Base-by-base conservation (phyloP, 2,888 invertebrate genomes). In the Busseola fusca region DNA sequence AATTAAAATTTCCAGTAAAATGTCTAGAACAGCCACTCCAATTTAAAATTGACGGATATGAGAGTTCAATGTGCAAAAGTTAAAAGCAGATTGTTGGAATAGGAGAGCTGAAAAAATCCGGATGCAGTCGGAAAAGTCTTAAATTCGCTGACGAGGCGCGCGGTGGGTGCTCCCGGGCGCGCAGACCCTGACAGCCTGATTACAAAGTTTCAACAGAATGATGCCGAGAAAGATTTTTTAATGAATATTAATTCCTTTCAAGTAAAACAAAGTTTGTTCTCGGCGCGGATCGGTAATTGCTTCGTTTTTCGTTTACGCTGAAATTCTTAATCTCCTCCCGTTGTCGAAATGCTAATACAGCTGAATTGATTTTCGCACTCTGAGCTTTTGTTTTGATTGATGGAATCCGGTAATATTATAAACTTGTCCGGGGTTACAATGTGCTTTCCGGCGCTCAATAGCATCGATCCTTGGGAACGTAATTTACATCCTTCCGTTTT, bases 161-260 rank as follows among this genome's bases (percentile, higher is more conserved):
- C 74, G 57, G 70, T 56, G 79, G 70, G 58, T 58, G 76, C 79
- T 78, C 73, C 73, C 76, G 75, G 76, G 70, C 72, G 71, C 73
- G 64, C 78, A 58, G 70, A 73, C 78, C 83, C 88, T 88, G 90
- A 89, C 92, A 91, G 90, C 86, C 92, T 93, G 94, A 95, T 95
- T 94, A 94, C 93, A 91, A 95, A 95, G 93, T 95, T 95, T 92
- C 91, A 91, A 89, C 92, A 89, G 91, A 94, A 93, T 92, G 93
- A 93, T 91, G 91, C 87, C 90, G 91, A 88, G 91, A 91, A 92
- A 93, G 92, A 94, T 94, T 94, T 94, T 95, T 94, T 94, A 95
- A 95, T 95, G 95, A 94, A 95, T 95, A 95, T 95, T 95, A 95
- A 95, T 95, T 93, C 92, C 90, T 89, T 90, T 89, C 90, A 90